These are phyloP conservation scores for Torymus texanus DNA, from an alignment of 2,888 invertebrate genomes.

Conservation along the genomic window DNA sequence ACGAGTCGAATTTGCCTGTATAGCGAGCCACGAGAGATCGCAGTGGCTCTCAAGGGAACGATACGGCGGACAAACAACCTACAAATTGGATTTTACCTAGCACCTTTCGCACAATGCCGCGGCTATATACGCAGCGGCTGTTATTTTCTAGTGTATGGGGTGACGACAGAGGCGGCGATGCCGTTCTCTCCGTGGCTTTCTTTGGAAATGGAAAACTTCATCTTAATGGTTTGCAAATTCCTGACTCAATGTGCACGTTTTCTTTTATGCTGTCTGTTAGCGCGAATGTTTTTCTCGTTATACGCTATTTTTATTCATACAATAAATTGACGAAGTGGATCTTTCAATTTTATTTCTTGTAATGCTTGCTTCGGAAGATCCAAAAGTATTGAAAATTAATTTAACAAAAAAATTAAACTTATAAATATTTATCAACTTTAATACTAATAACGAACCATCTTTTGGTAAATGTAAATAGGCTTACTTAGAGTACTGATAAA, in stretches of 20 bases:
- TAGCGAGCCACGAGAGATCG: constrained; percentile 4
- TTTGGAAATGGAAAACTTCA: constrained; percentile 47
- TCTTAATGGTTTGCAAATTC: constrained; percentile 50
- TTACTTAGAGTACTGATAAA: too few species aligned
- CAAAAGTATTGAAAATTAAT: too few species aligned
- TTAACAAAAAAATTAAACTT: too few species aligned
- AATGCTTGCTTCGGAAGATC: neutral
- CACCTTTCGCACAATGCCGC: constrained; percentile 9
- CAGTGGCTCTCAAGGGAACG: constrained; percentile 61
- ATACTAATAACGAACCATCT: too few species aligned
- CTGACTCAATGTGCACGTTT: neutral
- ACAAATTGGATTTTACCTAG: constrained; percentile 63
- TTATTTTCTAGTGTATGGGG: constrained; percentile 31
- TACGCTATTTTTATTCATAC: constrained; percentile 12
- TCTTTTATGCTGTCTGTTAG: constrained; percentile 48
- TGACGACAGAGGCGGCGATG: constrained; percentile 18
- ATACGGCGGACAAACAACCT: constrained; percentile 62
- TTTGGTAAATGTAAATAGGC: too few species aligned
- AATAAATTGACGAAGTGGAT: neutral
- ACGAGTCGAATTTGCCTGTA: constrained; percentile 43
- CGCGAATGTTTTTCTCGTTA: constrained; percentile 40
- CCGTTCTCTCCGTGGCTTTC: constrained; percentile 20
- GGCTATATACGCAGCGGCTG: constrained; percentile 9
- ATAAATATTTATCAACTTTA: too few species aligned
- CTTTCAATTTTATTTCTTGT: constrained; percentile 18